phyloP scores from a whole-genome alignment of 2,113 vertebrate species.

The Laterallus jamaicensis region DNA sequence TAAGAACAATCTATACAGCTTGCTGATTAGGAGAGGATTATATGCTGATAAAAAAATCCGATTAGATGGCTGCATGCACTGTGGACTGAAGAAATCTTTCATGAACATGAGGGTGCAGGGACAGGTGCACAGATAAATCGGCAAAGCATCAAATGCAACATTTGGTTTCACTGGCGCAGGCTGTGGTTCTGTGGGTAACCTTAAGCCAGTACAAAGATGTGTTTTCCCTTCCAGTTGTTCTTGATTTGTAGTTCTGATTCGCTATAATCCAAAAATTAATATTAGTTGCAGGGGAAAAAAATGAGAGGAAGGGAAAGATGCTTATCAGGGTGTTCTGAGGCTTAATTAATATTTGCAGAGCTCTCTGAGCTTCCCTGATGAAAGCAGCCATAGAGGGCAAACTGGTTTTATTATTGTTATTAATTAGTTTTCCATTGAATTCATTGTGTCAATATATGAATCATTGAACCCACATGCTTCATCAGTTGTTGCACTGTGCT shows the following conservation, averaged over 20 bases:
- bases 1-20: neutral
- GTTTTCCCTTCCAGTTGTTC: neutral
- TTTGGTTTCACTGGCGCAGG: neutral
- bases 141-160: neutral
- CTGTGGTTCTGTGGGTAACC: neutral
- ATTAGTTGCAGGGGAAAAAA: neutral
- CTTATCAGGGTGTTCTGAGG: conserved; percentile 12
- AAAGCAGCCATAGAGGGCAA: conserved; percentile 9
- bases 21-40: neutral
- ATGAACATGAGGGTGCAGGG: neutral
- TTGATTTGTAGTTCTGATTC: neutral
- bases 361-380: conserved; percentile 22
- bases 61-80: neutral
- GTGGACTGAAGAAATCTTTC: neutral
- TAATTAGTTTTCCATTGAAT: conserved; percentile 48
- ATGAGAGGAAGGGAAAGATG: conserved; percentile 22
- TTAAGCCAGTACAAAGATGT: neutral
- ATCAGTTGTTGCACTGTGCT: neutral
- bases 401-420: neutral
- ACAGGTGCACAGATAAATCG: neutral
- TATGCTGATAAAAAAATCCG: neutral
- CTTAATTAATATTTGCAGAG: conserved; percentile 57
- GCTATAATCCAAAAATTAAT: conserved; percentile 21
- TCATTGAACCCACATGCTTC: conserved; percentile 17
- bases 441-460: neutral